Percentiles rank a stretch among this genome's conserved stretches.
These are phyloP conservation scores for Numenius phaeopus DNA, from an alignment of 2,797 vertebrate species.

Conservation along the genomic window DNA sequence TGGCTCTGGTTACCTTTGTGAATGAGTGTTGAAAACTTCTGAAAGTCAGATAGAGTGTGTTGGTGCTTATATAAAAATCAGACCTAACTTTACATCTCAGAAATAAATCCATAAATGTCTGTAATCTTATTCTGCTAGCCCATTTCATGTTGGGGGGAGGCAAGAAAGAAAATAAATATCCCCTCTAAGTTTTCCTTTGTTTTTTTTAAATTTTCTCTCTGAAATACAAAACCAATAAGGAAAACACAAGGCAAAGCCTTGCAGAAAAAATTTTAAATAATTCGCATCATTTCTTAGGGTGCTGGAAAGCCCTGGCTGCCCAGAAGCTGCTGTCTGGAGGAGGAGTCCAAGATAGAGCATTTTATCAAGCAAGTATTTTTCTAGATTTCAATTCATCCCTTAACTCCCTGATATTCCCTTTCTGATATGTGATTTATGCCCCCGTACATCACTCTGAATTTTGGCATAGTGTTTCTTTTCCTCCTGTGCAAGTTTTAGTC, in stretches of 20 bases:
- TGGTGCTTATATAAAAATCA: not conserved
- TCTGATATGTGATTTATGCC: not conserved
- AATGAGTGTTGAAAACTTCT: not conserved
- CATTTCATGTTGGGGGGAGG: not conserved
- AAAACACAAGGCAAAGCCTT: not conserved
- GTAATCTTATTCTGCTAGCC: not conserved
- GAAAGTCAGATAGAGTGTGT: accelerated
- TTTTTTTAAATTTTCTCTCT: not conserved
- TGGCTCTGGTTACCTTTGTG: not conserved
- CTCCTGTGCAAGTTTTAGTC: not conserved
- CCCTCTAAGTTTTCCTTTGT: not conserved
- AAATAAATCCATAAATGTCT: not conserved
- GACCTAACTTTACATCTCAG: not conserved
- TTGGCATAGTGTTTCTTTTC: not conserved
- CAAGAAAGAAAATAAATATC: not conserved
- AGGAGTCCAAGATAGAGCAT: not conserved
- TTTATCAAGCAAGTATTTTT: not conserved
- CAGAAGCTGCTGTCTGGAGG: not conserved
- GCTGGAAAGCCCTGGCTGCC: not conserved
- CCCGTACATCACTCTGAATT: not conserved
- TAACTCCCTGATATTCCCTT: not conserved
- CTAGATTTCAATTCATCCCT: not conserved
- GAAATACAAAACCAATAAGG: not conserved
- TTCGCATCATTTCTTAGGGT: not conserved
- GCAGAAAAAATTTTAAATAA: not conserved